These are phyloP conservation scores for Habroteleia sp. DNA, from an alignment of 2,888 invertebrate genomes.

Conservation along the genomic window DNA sequence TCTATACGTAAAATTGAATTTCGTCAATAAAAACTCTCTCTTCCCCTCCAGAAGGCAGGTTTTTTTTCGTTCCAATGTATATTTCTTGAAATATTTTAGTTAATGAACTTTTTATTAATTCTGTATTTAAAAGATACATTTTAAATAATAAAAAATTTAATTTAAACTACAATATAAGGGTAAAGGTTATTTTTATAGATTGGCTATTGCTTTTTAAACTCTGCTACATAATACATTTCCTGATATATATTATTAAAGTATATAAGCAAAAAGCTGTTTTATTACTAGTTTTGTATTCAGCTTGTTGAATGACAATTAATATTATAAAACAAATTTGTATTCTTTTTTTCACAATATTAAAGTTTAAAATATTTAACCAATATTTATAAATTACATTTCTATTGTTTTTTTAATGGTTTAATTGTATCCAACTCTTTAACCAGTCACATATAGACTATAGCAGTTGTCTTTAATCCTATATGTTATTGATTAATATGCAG, in stretches of 20 bases:
- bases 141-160: no score
- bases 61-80: no score
- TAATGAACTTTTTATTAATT: no score
- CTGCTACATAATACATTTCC: conserved; percentile 30
- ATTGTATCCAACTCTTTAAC: conserved; percentile 28
- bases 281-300: no score
- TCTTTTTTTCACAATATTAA: no score
- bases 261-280: conserved; percentile 26
- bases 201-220: conserved; percentile 30
- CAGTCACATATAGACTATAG: conserved; percentile 3
- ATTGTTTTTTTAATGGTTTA: not conserved
- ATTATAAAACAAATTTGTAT: no score
- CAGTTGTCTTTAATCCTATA: conserved; percentile 36
- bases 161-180: conserved; percentile 7
- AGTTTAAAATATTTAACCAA: not conserved
- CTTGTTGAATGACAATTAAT: no score
- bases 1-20: no score
- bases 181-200: conserved; percentile 15
- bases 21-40: no score
- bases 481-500: conserved; percentile 35
- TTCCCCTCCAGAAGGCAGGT: no score
- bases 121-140: no score
- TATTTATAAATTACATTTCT: not conserved
- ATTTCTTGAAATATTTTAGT: no score
- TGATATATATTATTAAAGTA: conserved; percentile 19